Evolutionary conservation across 2,888 invertebrate genomes (phyloP).

Genomic region (Pecten maximus): DNA sequence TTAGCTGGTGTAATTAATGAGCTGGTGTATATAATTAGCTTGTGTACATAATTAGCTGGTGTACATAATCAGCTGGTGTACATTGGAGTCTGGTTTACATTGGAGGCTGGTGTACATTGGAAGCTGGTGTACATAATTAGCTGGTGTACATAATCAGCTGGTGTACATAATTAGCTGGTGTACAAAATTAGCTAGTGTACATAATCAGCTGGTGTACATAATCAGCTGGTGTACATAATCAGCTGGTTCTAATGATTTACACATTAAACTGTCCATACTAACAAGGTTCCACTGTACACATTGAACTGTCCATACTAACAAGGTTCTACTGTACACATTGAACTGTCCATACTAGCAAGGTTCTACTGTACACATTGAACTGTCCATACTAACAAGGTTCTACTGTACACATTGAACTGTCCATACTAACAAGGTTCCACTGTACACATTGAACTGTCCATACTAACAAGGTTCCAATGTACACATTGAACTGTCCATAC

Average conservation of each 20-base stretch:
- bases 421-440: neutral
- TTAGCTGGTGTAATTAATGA: no score
- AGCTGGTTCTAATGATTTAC: neutral
- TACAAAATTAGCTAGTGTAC: no score
- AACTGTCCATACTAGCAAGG: neutral
- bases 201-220: no score
- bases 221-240: no score
- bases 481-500: neutral
- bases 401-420: neutral
- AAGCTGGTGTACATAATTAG: no score
- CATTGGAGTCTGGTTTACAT: no score
- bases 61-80: no score
- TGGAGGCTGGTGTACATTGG: no score
- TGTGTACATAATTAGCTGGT: no score
- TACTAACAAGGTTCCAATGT: neutral
- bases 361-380: neutral
- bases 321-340: neutral
- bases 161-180: no score
- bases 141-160: no score
- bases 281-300: constrained; percentile 10
- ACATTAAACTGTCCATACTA: neutral
- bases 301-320: neutral
- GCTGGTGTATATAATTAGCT: no score
- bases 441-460: neutral
- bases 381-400: neutral